Evolutionary conservation across 2,797 vertebrate genomes (phyloP).

Genomic region (Cheirogaleus major): DNA sequence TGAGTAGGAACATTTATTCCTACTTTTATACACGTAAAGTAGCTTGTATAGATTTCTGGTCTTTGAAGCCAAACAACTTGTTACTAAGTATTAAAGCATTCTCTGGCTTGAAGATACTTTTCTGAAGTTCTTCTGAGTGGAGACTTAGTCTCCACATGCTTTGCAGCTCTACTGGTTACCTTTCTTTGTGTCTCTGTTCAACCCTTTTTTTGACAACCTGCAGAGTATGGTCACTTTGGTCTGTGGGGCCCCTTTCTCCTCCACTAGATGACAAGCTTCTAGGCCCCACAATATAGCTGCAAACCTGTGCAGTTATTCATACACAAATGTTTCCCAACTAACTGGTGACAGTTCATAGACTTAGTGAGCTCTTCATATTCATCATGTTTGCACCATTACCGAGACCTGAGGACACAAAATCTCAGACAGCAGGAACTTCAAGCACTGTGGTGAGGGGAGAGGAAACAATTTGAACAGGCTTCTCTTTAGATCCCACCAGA

Average conservation of each 20-base stretch:
- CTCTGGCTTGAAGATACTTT: not conserved
- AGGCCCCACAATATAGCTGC: not conserved
- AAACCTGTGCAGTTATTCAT: not conserved
- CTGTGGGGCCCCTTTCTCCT: not conserved
- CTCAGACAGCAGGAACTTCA: not conserved
- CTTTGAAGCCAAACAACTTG: not conserved
- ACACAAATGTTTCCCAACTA: not conserved
- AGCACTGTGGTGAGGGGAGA: not conserved
- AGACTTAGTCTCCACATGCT: not conserved
- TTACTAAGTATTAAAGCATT: not conserved
- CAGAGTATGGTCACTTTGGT: not conserved
- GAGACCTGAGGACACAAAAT: not conserved
- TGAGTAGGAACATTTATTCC: not conserved
- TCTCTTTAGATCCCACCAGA: not conserved
- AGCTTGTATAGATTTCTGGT: not conserved
- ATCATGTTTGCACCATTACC: rapidly evolving
- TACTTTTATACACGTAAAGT: not conserved
- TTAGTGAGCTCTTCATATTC: not conserved
- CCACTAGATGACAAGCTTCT: not conserved
- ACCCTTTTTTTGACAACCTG: not conserved
- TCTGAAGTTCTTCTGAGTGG: not conserved
- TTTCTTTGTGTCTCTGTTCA: not conserved
- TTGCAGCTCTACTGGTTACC: not conserved
- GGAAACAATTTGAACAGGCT: not conserved
- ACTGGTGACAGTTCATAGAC: not conserved